Evolutionary conservation across 2,797 vertebrate genomes (phyloP).

Genomic region (Gouania willdenowi): DNA sequence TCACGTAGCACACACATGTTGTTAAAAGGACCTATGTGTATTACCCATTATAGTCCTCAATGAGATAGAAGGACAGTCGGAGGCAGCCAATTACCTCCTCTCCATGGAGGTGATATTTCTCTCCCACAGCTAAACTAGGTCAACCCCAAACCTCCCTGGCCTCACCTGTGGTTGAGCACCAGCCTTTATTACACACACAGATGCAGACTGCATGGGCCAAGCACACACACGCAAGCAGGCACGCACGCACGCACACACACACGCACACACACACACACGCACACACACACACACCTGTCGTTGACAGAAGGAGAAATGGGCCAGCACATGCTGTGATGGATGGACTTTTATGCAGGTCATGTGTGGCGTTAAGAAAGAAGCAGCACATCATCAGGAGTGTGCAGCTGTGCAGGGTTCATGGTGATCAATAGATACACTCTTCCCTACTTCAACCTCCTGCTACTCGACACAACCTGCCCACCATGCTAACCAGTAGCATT

Average conservation of each 20-base stretch:
- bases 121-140: slow-evolving; percentile 75
- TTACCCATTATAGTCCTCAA: slow-evolving; percentile 68
- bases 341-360: slow-evolving; percentile 72
- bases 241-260: slow-evolving; percentile 22
- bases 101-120: slow-evolving; percentile 70
- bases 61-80: slow-evolving; percentile 70
- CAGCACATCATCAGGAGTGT: slow-evolving; percentile 55
- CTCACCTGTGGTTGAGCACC: slow-evolving; percentile 67
- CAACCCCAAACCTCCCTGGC: slow-evolving; percentile 68
- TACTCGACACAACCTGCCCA: slow-evolving; percentile 31
- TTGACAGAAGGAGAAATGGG: slow-evolving; percentile 68
- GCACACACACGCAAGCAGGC: slow-evolving; percentile 23
- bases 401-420: slow-evolving; percentile 41
- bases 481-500: slow-evolving; percentile 58
- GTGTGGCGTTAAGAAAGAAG: slow-evolving; percentile 72
- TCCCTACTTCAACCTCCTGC: slow-evolving; percentile 16
- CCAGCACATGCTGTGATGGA: slow-evolving; percentile 63
- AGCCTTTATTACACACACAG: slow-evolving; percentile 60
- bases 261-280: slow-evolving; percentile 16
- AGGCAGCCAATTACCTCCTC: slow-evolving; percentile 74
- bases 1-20: slow-evolving; percentile 21
- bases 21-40: slow-evolving; percentile 67
- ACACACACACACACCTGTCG: slow-evolving; percentile 36
- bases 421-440: slow-evolving; percentile 66
- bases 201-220: slow-evolving; percentile 3